Evolutionary conservation across 2,113 vertebrate species (phyloP).

Genomic region (Gymnobelideus leadbeateri): DNA sequence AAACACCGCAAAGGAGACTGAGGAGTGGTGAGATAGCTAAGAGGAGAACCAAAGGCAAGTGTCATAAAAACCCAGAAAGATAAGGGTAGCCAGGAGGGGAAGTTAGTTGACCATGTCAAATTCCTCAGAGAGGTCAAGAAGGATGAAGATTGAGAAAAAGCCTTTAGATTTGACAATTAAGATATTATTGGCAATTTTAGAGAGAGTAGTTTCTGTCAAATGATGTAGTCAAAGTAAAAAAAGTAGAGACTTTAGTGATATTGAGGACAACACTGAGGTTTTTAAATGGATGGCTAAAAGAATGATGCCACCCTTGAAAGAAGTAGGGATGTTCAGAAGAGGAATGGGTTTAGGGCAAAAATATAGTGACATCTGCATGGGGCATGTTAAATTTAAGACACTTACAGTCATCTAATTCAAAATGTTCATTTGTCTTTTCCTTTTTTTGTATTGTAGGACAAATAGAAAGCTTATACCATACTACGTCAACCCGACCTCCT

Average conservation of each 20-base stretch:
- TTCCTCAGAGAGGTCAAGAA: not conserved
- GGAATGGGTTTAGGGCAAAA: not conserved
- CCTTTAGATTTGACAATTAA: not conserved
- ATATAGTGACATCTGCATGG: not conserved
- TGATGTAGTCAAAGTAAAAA: not conserved
- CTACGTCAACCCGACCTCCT: not conserved
- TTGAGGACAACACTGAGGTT: not conserved
- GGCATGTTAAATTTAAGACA: not conserved
- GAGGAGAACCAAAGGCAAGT: not conserved
- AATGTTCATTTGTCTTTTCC: not conserved
- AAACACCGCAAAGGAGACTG: not conserved
- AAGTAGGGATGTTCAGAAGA: not conserved
- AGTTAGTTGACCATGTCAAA: not conserved
- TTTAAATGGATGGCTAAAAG: not conserved
- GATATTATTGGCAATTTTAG: not conserved
- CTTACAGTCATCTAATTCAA: not conserved
- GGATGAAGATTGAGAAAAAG: not conserved
- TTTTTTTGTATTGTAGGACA: not conserved
- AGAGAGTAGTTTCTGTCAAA: not conserved
- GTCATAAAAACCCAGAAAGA: not conserved
- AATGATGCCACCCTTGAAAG: not conserved
- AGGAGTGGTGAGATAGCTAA: not conserved
- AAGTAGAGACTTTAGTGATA: not conserved
- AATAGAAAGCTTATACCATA: not conserved
- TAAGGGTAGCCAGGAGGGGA: not conserved